Percentiles rank a stretch among this genome's conserved stretches.
Evolutionary conservation across 2,888 invertebrate genomes (phyloP).

Genomic region (Hydrotaea diabolus): DNA sequence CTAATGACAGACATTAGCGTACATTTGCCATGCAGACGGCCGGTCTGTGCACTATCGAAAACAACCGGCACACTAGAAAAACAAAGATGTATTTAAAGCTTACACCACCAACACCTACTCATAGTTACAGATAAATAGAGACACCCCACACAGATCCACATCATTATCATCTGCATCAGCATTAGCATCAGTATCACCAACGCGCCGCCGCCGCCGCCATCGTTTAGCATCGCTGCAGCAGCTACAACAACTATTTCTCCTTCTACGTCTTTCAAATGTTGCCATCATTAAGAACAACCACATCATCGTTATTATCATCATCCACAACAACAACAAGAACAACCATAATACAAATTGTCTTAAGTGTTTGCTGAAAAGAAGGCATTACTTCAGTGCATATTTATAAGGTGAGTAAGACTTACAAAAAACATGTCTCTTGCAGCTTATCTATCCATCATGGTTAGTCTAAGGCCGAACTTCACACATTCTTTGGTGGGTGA

Average conservation of each 20-base stretch:
- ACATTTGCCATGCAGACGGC: background rate
- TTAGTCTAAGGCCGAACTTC: constrained; percentile 1
- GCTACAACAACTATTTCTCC: constrained; percentile 29
- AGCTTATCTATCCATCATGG: too few relatives aligned
- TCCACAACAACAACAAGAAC: background rate
- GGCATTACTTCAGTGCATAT: constrained; percentile 48
- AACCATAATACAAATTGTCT: background rate
- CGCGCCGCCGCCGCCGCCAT: constrained; percentile 43
- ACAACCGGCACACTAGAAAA: background rate
- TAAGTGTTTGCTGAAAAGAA: constrained; percentile 32
- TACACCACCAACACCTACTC: constrained; percentile 34
- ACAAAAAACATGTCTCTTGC: background rate
- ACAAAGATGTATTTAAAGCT: constrained; percentile 29
- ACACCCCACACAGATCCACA: constrained; percentile 17
- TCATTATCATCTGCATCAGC: constrained; percentile 15
- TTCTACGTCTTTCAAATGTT: constrained; percentile 50
- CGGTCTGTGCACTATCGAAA: constrained; percentile 29
- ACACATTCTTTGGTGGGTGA: background rate
- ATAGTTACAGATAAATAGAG: constrained; percentile 14
- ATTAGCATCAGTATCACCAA: background rate
- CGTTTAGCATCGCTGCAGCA: constrained; percentile 55
- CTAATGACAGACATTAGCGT: constrained; percentile 10
- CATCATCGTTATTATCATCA: constrained; percentile 2
- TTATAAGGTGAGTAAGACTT: constrained; percentile 64
- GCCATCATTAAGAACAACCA: constrained; percentile 56